A percentile compares a stretch with the other conserved stretches of the same genome.
phyloP scores from a whole-genome alignment of 2,797 vertebrate species.

The Apogon talboti region DNA sequence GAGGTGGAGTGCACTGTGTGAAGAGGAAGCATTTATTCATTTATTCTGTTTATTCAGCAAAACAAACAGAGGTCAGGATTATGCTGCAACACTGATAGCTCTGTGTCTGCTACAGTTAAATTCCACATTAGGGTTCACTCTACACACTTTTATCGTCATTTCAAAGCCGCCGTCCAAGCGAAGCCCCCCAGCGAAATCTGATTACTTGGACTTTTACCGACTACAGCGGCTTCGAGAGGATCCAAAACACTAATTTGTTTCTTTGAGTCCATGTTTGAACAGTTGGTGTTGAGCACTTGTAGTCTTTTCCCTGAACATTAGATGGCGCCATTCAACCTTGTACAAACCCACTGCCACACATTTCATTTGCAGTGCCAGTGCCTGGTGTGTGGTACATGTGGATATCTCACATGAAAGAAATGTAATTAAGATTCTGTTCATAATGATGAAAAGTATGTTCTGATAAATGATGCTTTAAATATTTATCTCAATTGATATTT shows the following conservation, averaged over 20 bases:
- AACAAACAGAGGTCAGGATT: slow-evolving; percentile 79
- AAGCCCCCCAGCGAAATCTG: slow-evolving; percentile 56
- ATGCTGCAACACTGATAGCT: slow-evolving; percentile 69
- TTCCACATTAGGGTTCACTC: slow-evolving; percentile 77
- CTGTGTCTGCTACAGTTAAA: slow-evolving; percentile 77
- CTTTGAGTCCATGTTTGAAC: slow-evolving; percentile 35
- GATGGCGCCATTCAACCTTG: slow-evolving; percentile 83
- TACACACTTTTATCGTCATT: slow-evolving; percentile 74
- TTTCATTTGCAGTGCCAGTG: slow-evolving; percentile 37
- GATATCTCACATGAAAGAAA: slow-evolving; percentile 59
- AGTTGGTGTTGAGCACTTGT: slow-evolving; percentile 13
- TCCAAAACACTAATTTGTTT: slow-evolving; percentile 47
- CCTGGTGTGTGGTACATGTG: slow-evolving; percentile 58
- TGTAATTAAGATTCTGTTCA: slow-evolving; percentile 51
- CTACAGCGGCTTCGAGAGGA: slow-evolving; percentile 43
- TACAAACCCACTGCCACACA: slow-evolving; percentile 47
- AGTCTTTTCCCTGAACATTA: slow-evolving; percentile 65
- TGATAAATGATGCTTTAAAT: slow-evolving; percentile 33
- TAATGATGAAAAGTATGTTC: slow-evolving; percentile 49
- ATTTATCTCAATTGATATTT: slow-evolving; percentile 47
- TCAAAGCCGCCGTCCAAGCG: slow-evolving; percentile 53
- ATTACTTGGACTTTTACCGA: slow-evolving; percentile 56
- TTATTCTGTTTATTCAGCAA: slow-evolving; percentile 82
- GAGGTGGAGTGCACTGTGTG: slow-evolving; percentile 49
- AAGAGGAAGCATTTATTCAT: slow-evolving; percentile 74